Evolutionary conservation across 2,888 invertebrate genomes (phyloP), one percentile per base, ranked within the genome.

Genomic region (Villa cingulata): DNA sequence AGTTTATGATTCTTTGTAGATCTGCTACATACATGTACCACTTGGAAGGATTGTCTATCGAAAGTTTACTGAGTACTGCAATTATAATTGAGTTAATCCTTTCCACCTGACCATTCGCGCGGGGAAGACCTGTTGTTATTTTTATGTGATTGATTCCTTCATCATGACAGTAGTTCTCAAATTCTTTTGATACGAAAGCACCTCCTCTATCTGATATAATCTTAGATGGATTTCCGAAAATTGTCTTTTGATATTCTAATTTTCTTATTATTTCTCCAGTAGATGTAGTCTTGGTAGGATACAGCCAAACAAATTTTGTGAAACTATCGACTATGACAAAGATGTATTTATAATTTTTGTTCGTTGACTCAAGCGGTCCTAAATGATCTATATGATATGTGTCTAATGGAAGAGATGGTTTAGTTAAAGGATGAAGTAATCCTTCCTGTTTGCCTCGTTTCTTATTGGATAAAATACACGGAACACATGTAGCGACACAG

Each of bases 121-220:
- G 46, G 6, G 49, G 49, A 4, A 32, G 17, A 2, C 23, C 18
- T 12, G 46, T 40, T 1, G 48, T 45, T 23, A 45, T 43, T 5
- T 32, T 37, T 2, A 44, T 36, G 16, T 48, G 48, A 1, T 45
- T 12, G 10, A 53, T 16, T 17, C 49, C 49, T 43, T 59, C 54
- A 18, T 59, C 53, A 5, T 50, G 38, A 44, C 62, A 62, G 46
- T 59, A 63, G 5, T 51, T 44, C 36, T 51, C 41, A 48, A 68
- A 69, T 4, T 49, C 44, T 17, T 57, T 53, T 4, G 62, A 59
- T 0, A 65, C 68, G 46, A 65, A 69, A 14, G 59, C 57, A 16
- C 60, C 57, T n/a, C 66, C 66, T 32, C 62, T n/a, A n/a, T 41
- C 41, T 12, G 20, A 41, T 29, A 51, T 43, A 20, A 49, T 41